These are phyloP conservation scores for Bergia sp. DNA, from an alignment of 92 coral and sea anemone species.

Conservation along the genomic window DNA sequence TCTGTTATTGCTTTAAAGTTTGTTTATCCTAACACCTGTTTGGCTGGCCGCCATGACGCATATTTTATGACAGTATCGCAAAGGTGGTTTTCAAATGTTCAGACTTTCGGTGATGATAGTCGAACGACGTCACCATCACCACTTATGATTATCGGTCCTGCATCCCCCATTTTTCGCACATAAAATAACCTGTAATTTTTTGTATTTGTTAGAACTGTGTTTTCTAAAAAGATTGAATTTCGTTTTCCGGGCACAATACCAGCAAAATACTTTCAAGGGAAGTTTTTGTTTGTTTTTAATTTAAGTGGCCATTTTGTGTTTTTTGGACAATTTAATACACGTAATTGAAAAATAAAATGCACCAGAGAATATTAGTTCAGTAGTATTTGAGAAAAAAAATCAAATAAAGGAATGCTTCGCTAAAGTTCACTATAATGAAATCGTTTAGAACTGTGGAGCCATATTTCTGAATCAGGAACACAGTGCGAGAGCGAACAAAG, in stretches of 20 bases:
- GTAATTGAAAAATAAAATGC: neutral
- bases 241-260: neutral
- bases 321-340: neutral
- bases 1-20: neutral
- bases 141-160: neutral
- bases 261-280: neutral
- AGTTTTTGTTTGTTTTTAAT: neutral
- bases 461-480: neutral
- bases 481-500: neutral
- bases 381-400: too few species aligned
- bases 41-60: constrained; percentile 17
- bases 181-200: too few species aligned
- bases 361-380: neutral
- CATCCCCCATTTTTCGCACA: neutral
- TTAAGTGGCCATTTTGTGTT: neutral
- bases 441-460: neutral
- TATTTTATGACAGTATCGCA: neutral
- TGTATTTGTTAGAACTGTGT: neutral
- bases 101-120: neutral
- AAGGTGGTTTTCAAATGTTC: neutral
- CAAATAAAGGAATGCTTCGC: neutral
- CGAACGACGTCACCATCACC: neutral
- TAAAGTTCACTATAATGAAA: neutral
- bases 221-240: neutral
- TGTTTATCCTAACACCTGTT: constrained; percentile 22